Percentiles rank a stretch among this genome's conserved stretches.
These are phyloP conservation scores for Phacellophora camtschatica DNA, from an alignment of 30 jellyfish, hydroid and myxozoan genomes.

Conservation along the genomic window DNA sequence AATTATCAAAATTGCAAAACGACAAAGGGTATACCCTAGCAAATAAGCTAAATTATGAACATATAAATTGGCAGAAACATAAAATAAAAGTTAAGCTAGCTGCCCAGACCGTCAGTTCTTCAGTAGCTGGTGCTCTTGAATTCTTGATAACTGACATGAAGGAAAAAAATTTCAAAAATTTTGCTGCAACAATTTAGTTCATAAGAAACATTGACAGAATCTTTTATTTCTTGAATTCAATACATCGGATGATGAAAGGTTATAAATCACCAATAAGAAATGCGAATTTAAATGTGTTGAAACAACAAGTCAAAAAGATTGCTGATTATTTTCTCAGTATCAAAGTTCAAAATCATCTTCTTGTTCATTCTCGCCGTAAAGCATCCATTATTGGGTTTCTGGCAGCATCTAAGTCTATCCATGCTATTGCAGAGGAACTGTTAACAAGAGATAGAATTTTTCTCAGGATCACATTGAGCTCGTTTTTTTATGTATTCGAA, in stretches of 20 bases:
- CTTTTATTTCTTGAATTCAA: slow-evolving; percentile 44
- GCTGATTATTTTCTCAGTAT: too few species aligned
- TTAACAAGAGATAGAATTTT: not conserved
- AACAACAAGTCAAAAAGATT: too few species aligned
- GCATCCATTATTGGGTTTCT: slow-evolving; percentile 14
- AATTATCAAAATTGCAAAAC: slow-evolving; percentile 3
- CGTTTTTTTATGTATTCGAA: slow-evolving; percentile 21
- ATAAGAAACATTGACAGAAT: slow-evolving; percentile 6
- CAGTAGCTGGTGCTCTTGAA: slow-evolving; percentile 47
- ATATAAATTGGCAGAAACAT: slow-evolving; percentile 58
- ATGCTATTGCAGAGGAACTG: not conserved
- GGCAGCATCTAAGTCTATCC: slow-evolving; percentile 8
- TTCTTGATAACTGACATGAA: slow-evolving; percentile 6
- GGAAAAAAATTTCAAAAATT: slow-evolving; percentile 12
- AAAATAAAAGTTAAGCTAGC: slow-evolving; percentile 48
- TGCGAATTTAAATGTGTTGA: too few species aligned
- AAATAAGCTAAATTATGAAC: slow-evolving; percentile 19
- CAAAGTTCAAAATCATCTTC: too few species aligned
- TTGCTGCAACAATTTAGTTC: slow-evolving; percentile 36
- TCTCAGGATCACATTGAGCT: slow-evolving; percentile 21
- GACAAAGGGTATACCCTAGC: slow-evolving; percentile 16
- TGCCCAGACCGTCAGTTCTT: slow-evolving; percentile 49
- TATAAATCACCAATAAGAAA: too few species aligned
- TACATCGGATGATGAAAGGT: too few species aligned
- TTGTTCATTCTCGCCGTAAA: slow-evolving; percentile 19